A percentile compares a stretch with the other conserved stretches of the same genome.
Conservation (phyloP, 2,888 invertebrate species). For the Actias luna region DNA sequence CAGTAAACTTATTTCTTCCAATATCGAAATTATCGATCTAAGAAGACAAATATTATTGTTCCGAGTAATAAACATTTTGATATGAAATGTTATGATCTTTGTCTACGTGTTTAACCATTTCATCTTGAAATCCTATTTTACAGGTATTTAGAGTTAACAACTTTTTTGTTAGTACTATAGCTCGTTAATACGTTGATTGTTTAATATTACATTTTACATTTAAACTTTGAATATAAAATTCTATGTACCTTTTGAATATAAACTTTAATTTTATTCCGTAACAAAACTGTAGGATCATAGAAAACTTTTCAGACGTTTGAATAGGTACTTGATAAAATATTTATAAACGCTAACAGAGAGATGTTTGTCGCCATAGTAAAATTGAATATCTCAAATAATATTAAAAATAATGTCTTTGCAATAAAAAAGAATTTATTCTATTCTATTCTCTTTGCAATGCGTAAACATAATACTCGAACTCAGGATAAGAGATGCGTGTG, state of each 20-base stretch:
- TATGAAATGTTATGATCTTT: too few relatives aligned
- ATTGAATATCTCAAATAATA: background rate
- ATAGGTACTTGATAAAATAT: background rate
- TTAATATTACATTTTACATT: background rate
- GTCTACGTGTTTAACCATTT: background rate
- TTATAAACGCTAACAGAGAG: background rate
- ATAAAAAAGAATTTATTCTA: too few relatives aligned
- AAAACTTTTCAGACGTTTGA: slow-evolving; percentile 4
- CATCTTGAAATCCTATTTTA: too few relatives aligned
- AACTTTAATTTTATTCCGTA: background rate
- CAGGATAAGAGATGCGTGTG: too few relatives aligned
- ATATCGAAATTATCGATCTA: background rate
- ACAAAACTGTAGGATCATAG: background rate
- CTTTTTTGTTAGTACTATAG: background rate
- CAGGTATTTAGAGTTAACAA: background rate
- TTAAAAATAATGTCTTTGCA: background rate
- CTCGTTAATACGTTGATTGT: background rate
- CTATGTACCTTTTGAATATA: too few relatives aligned
- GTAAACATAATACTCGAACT: too few relatives aligned
- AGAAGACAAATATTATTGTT: background rate
- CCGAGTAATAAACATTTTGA: background rate
- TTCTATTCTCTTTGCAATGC: too few relatives aligned
- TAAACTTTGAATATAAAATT: background rate
- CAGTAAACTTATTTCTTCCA: background rate
- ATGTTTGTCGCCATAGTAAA: background rate